These are phyloP conservation scores for Stigmatopora nigra DNA, from an alignment of 2,113 vertebrate species.

Conservation along the genomic window DNA sequence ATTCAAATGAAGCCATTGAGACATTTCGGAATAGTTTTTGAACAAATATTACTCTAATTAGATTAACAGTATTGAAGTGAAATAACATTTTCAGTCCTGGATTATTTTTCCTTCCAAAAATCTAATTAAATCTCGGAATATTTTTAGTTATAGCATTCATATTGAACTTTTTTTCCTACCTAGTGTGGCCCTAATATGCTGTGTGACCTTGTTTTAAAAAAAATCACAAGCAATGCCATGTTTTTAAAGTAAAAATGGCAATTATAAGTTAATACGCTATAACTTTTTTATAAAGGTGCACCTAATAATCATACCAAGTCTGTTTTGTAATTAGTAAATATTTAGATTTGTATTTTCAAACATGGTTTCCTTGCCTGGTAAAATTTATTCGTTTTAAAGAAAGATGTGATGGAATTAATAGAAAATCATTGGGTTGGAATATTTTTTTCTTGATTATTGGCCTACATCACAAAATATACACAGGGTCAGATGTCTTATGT, in stretches of 20 bases:
- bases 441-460: neutral
- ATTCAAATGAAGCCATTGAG: neutral
- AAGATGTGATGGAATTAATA: neutral
- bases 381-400: neutral
- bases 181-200: neutral
- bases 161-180: no score
- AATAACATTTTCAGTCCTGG: neutral
- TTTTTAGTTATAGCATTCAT: neutral
- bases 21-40: neutral
- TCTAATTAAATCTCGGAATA: neutral
- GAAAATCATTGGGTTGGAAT: neutral
- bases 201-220: neutral
- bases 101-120: neutral
- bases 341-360: neutral
- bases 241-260: neutral
- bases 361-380: neutral
- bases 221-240: neutral
- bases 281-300: conserved; percentile 14
- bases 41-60: neutral
- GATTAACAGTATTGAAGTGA: neutral
- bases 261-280: conserved; percentile 11
- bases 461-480: neutral
- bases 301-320: conserved; percentile 1
- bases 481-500: neutral
- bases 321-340: neutral